Percentiles rank a stretch among this genome's conserved stretches.
Evolutionary conservation across 1,140 invertebrate species (phyloP).

Genomic region (Drosophila pruinosa): DNA sequence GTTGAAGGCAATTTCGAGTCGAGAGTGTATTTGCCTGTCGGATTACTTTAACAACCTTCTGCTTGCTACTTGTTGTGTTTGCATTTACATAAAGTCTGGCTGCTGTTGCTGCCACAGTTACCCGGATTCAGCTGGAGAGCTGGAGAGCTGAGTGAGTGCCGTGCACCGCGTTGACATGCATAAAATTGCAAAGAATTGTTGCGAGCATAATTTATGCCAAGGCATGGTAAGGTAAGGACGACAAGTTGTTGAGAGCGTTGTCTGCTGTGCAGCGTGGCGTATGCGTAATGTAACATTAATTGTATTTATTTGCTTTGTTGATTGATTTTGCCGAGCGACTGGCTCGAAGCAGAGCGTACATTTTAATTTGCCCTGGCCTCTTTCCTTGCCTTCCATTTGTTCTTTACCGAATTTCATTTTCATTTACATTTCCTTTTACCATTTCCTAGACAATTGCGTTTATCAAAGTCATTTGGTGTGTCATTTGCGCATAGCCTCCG

Average conservation of each 20-base stretch:
- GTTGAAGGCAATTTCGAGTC: too few relatives aligned
- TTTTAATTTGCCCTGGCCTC: conserved; percentile 32
- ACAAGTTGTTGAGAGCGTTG: background rate
- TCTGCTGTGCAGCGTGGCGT: conserved; percentile 47
- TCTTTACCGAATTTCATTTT: background rate
- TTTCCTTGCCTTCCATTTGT: background rate
- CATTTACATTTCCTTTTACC: conserved; percentile 37
- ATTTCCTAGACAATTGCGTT: conserved; percentile 64
- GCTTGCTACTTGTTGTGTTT: background rate
- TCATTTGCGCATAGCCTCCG: conserved; percentile 41
- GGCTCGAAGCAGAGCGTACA: conserved; percentile 1
- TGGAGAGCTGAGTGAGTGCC: conserved; percentile 3
- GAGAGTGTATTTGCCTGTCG: conserved; percentile 1
- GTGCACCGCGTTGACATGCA: conserved; percentile 59
- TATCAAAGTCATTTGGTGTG: conserved; percentile 70
- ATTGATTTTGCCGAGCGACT: conserved; percentile 57
- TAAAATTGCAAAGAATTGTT: conserved; percentile 63
- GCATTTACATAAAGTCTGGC: conserved; percentile 16
- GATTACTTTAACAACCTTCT: background rate
- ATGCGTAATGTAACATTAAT: conserved; percentile 76
- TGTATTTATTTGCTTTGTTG: conserved; percentile 77
- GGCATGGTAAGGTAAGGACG: background rate
- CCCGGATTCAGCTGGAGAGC: background rate
- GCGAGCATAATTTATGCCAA: conserved; percentile 53
- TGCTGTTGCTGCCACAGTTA: background rate